These are phyloP conservation scores for Drosophila parthenogenetica DNA, from an alignment of 2,888 invertebrate genomes.

Conservation along the genomic window DNA sequence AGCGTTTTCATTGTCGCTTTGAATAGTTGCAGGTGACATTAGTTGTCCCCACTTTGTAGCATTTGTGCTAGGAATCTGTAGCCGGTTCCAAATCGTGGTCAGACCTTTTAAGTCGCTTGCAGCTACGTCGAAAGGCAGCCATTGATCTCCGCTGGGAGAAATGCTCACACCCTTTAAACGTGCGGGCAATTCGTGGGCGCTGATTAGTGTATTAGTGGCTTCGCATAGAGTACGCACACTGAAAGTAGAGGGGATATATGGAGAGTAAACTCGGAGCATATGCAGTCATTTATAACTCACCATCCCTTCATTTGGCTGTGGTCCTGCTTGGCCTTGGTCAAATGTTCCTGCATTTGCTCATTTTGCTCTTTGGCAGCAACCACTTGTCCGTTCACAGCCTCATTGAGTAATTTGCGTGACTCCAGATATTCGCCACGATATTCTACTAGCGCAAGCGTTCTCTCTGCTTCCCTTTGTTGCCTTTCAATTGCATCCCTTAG, in stretches of 20 bases:
- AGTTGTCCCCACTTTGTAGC: conserved; percentile 48
- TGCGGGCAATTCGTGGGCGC: conserved; percentile 49
- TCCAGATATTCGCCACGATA: conserved; percentile 26
- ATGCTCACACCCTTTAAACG: conserved; percentile 54
- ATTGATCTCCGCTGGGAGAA: conserved; percentile 23
- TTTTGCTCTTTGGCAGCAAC: conserved; percentile 21
- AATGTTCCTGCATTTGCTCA: conserved; percentile 11
- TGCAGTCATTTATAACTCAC: conserved; percentile 31
- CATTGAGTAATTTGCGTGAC: conserved; percentile 14
- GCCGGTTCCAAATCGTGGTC: conserved; percentile 20
- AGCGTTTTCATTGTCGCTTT: conserved; percentile 17
- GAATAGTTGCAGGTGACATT: conserved; percentile 9
- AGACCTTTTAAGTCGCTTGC: conserved; percentile 17
- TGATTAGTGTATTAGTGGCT: conserved; percentile 56
- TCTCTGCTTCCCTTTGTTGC: conserved; percentile 31
- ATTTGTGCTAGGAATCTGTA: conserved; percentile 15
- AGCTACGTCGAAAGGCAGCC: conserved; percentile 45
- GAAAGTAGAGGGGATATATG: conserved; percentile 7
- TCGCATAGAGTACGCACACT: conserved; percentile 58
- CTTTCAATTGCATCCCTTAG: background rate
- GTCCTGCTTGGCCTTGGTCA: conserved; percentile 21
- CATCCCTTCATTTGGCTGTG: conserved; percentile 36
- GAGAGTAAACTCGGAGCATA: background rate
- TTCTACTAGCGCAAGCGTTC: background rate
- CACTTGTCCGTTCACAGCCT: conserved; percentile 29